These are phyloP conservation scores for rat (Rattus norvegicus) DNA, from an alignment of 2,113 vertebrate species.

Conservation along the genomic window GRCr8 NC_086025.1:120003501-120004000, in stretches of 20 bases:
- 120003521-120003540: background rate
- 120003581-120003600: too few relatives aligned
- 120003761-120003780: background rate
- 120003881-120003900: background rate
- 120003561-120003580: too few relatives aligned
- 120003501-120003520: background rate
- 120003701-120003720: background rate
- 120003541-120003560: too few relatives aligned
- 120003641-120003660: too few relatives aligned
- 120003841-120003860: background rate
- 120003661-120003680: background rate
- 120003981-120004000: background rate
- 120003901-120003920: background rate
- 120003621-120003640: too few relatives aligned
- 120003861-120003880: background rate
- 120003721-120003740: background rate
- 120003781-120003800: background rate
- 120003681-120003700: background rate
- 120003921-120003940: accelerated
- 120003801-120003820: background rate
- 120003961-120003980: background rate
- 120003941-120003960: accelerated
- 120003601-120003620: too few relatives aligned
- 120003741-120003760: background rate
- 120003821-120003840: background rate